Base-by-base conservation (phyloP, 1,140 invertebrate species). In the Eupristina koningsbergeri region DNA sequence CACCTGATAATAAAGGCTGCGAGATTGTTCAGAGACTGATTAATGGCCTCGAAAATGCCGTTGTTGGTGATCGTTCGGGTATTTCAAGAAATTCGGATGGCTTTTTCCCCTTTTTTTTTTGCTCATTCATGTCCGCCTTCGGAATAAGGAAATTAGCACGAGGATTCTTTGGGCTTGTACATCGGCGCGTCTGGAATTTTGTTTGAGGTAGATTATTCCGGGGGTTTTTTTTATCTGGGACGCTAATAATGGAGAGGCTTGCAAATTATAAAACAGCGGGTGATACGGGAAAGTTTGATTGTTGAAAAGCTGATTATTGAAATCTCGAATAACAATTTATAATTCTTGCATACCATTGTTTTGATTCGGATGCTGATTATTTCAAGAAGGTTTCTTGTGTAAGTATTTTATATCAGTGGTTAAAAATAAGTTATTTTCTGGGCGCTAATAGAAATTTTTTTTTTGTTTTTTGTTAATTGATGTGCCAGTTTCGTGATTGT, bases 1-100 rank as follows among this genome's bases (percentile, higher is more conserved):
- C 76, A 84, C 81, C 81, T 83, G 75, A 83, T 83, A 78, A 83
- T 77, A 83, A 78, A 58, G 41, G 45, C 53, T 45, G 36, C 15
- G 34, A 73, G 80, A 76, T 82, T 45, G 71, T 31, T 36, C 73
- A 26, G 2, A 50, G 22, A 53, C 75, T 83, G 75, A 78, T 83
- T 78, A 78, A 83, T 83, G 74, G 69, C 31, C 17, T 22, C 22
- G 53, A 3, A 1, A 58, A 5, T 26, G 19, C 53, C 22, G 53
- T 58, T 26, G 53, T 9, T 58, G 22, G 26, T 58, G 22, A 22
- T 9, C 6, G 17, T 17, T 3, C 8, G 1, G 29, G 22, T 47
- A 31, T 53, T 75, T 22, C 45, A 3, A 13, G 45, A 74, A 36
- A n/a, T 73, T 73, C 5, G 39, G 69, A 26, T n/a, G 36, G 45